Conservation (phyloP, 2,888 invertebrate genomes). For the Hypena proboscidalis region DNA sequence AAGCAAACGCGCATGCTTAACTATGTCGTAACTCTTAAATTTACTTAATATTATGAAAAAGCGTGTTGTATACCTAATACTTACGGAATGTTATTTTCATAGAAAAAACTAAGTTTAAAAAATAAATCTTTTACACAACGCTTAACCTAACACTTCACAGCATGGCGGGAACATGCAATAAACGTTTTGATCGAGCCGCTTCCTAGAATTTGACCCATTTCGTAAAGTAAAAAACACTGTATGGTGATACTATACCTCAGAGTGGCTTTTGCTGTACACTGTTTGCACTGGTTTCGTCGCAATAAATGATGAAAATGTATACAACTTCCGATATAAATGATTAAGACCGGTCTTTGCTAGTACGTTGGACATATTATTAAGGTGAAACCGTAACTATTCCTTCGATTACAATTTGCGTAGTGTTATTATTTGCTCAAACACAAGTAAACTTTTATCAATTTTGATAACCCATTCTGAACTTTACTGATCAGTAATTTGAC, state of each 20-base stretch:
- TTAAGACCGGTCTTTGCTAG: conserved; percentile 55
- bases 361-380: conserved; percentile 63
- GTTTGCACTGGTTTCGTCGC: conserved; percentile 37
- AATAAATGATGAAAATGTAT: conserved; percentile 42
- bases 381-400: conserved; percentile 34
- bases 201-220: too few species aligned
- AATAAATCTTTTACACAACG: too few species aligned
- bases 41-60: background rate
- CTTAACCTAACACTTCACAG: conserved; percentile 28
- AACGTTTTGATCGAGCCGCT: too few species aligned
- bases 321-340: conserved; percentile 48
- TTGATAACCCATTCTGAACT: conserved; percentile 82
- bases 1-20: conserved; percentile 14
- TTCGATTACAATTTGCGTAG: conserved; percentile 40
- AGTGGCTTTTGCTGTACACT: conserved; percentile 62
- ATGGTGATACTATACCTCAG: conserved; percentile 57
- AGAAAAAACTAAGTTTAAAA: background rate
- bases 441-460: conserved; percentile 57
- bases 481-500: conserved; percentile 49
- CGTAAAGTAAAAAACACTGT: conserved; percentile 26
- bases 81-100: conserved; percentile 23
- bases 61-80: conserved; percentile 1
- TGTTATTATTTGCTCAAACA: conserved; percentile 55
- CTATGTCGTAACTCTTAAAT: too few species aligned
- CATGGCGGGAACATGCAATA: conserved; percentile 8